A percentile compares a stretch with the other conserved stretches of the same genome.
These are phyloP conservation scores for Choristoneura fumiferana DNA, from an alignment of 1,140 invertebrate species.

Conservation along the genomic window DNA sequence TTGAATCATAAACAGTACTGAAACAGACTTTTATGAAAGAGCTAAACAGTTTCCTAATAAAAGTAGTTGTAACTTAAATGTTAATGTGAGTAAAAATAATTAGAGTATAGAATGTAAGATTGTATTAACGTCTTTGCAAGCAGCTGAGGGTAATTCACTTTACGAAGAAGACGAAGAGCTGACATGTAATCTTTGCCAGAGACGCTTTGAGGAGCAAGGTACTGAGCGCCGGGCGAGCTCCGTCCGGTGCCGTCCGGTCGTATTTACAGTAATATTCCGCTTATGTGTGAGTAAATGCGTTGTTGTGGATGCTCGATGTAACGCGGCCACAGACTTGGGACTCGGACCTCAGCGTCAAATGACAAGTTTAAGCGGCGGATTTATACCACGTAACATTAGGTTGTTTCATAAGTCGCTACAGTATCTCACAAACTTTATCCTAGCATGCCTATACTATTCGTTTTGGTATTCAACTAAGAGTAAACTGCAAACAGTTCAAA, in stretches of 20 bases:
- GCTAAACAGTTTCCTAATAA: neutral
- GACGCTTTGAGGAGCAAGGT: slow-evolving; percentile 87
- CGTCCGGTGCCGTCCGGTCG: slow-evolving; percentile 60
- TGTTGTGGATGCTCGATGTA: slow-evolving; percentile 53
- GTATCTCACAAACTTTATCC: neutral
- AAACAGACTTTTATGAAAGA: neutral
- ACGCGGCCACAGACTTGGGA: slow-evolving; percentile 28
- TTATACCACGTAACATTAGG: neutral
- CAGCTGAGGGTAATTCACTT: slow-evolving; percentile 82
- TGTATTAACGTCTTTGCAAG: slow-evolving; percentile 80
- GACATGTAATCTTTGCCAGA: slow-evolving; percentile 84
- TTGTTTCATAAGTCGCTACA: slow-evolving; percentile 18
- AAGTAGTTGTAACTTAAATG: slow-evolving; percentile 21
- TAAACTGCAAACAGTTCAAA: no score
- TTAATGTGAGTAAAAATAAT: slow-evolving; percentile 20
- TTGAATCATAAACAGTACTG: slow-evolving; percentile 1
- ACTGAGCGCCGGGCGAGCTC: slow-evolving; percentile 68
- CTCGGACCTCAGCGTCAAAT: slow-evolving; percentile 23
- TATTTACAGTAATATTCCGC: slow-evolving; percentile 63
- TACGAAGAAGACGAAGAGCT: slow-evolving; percentile 84
- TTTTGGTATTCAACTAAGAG: no score
- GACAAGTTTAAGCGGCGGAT: neutral
- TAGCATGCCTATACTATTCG: no score
- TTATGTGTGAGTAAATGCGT: slow-evolving; percentile 77
- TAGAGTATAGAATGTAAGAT: slow-evolving; percentile 63